A percentile compares a stretch with the other conserved stretches of the same genome.
These are phyloP conservation scores for Neodon shergylaensis DNA, from an alignment of 2,113 vertebrate genomes.

Conservation along the genomic window DNA sequence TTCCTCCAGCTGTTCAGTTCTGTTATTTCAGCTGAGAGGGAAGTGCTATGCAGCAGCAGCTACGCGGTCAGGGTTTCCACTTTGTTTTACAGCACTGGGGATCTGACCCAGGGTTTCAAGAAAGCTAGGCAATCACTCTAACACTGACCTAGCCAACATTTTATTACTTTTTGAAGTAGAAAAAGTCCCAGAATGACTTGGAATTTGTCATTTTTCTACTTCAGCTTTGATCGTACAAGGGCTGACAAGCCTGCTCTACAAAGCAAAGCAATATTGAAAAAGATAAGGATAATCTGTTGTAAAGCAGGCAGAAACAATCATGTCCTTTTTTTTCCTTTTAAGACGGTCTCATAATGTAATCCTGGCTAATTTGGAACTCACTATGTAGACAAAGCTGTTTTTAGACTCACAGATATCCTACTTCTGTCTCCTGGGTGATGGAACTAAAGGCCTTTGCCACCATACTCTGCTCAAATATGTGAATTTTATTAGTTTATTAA, in stretches of 20 bases:
- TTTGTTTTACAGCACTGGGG: background rate
- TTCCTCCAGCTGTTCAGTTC: background rate
- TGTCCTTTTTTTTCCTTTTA: background rate
- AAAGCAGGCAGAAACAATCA: background rate
- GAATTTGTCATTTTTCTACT: background rate
- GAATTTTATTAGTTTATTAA: background rate
- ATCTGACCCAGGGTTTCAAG: background rate
- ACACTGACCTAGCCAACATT: background rate
- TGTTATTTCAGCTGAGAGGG: background rate
- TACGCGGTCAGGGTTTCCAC: background rate
- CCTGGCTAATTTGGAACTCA: background rate
- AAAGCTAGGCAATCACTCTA: background rate
- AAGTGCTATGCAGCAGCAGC: background rate
- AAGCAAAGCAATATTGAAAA: background rate
- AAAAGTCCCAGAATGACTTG: background rate
- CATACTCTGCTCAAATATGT: background rate
- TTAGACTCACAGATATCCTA: background rate
- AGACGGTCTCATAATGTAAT: background rate
- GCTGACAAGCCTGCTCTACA: background rate
- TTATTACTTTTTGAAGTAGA: background rate
- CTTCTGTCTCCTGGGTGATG: background rate
- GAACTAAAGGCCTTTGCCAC: background rate
- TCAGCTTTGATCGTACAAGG: background rate
- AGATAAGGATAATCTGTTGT: background rate
- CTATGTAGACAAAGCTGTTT: background rate